Evolutionary conservation across 2,113 vertebrate species (phyloP), one percentile per base, ranked within the genome.

Genomic region (Spilogale gracilis): DNA sequence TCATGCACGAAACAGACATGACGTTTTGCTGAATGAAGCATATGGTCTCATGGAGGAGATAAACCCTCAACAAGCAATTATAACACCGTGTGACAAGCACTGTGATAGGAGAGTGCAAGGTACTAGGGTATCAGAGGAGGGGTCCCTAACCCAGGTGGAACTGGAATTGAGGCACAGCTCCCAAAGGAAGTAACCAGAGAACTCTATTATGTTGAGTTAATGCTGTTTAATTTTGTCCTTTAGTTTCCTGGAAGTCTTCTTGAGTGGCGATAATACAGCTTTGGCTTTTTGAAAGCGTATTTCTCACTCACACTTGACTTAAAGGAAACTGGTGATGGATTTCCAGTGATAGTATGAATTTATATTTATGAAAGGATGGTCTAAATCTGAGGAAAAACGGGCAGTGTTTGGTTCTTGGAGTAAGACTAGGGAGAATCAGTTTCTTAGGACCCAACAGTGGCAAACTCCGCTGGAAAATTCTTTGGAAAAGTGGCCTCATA

Each of bases 371-470:
- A 4, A 78, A 16, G 2, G 9, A 27, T 91, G 4, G 17, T 56
- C 32, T 76, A 54, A 88, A 48, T 79, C 30, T 94, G 25, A 74
- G 79, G 74, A 48, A 50, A 83, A 43, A 48, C 48, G n/a, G 25
- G 2, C 48, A 65, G 69, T 71, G 60, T 86, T 93, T 95, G 32
- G 45, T 74, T 84, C 87, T 83, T 87, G n/a, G 80, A 76, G 13
- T 69, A 83, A 58, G 30, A 76, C 27, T 80, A 25, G 38, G 10
- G 61, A 9, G 23, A 27, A 56, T 56, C 45, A 52, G 27, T 91
- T 97, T 96, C 56, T 91, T 89, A 71, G 21, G 12, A 45, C 58
- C 30, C 16, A 94, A 58, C 52, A 86, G 30, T 76, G 73, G 23
- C 82, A 85, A 14, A 48, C 23, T 67, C 4, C 76, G 20, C 56